Percentiles rank a stretch among this genome's conserved stretches.
Evolutionary conservation across 2,888 invertebrate genomes (phyloP).

Genomic region (Lithophane socia): DNA sequence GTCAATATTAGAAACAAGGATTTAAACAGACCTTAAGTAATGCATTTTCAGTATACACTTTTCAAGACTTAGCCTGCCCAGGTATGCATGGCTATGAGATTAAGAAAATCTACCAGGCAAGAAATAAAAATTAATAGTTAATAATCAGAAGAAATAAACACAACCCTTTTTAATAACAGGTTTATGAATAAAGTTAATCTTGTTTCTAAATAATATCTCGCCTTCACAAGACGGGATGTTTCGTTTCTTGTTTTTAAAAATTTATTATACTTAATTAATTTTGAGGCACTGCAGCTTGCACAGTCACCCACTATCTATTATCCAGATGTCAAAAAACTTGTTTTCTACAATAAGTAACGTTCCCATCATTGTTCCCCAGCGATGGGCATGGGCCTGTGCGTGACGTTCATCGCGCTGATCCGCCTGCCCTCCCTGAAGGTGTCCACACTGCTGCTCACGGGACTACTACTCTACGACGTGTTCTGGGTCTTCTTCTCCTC

Average conservation of each 20-base stretch:
- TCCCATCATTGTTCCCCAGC: constrained; percentile 92
- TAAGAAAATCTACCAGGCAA: neutral
- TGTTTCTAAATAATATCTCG: too few species aligned
- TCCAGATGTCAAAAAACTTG: too few species aligned
- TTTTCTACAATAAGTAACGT: neutral
- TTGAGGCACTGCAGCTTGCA: too few species aligned
- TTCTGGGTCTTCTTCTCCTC: constrained; percentile 99
- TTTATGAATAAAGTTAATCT: neutral
- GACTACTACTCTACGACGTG: constrained; percentile 98
- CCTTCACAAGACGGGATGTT: too few species aligned
- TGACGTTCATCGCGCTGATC: constrained; percentile 99
- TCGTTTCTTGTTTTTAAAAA: too few species aligned
- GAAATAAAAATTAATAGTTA: neutral
- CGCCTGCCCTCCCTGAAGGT: constrained; percentile 97
- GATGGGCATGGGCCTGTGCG: constrained; percentile 99
- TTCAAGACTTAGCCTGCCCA: neutral
- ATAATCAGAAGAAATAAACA: neutral
- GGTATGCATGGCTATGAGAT: neutral
- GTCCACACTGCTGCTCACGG: constrained; percentile 97
- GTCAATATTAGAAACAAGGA: too few species aligned
- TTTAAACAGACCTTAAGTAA: neutral
- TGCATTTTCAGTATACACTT: neutral
- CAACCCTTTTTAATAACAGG: neutral
- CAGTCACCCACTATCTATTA: too few species aligned
- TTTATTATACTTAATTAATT: too few species aligned